phyloP scores from a whole-genome alignment of 2,888 invertebrate genomes.

The Dastarcus helophoroides region DNA sequence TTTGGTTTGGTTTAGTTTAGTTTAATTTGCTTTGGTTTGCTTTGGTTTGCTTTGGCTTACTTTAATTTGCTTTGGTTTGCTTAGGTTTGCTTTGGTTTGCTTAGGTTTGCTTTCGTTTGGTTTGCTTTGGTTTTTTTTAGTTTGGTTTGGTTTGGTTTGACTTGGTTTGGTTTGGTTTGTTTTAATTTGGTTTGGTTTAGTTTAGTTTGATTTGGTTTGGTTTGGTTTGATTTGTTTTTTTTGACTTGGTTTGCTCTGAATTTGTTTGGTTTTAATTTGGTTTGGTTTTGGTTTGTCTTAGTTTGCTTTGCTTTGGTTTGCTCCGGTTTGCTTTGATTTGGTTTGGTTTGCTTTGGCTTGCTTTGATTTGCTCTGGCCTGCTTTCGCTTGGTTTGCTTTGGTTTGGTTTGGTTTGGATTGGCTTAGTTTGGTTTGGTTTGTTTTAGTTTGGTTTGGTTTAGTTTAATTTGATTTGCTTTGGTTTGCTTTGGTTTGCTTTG shows the following conservation, averaged over 20 bases:
- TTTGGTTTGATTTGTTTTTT: background rate
- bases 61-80: background rate
- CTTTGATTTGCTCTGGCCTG: too few relatives aligned
- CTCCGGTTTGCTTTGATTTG: too few relatives aligned
- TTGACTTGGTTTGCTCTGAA: background rate
- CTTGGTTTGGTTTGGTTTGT: constrained; percentile 1
- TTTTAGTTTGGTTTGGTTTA: background rate
- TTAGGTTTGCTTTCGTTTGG: background rate
- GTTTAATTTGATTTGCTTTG: background rate
- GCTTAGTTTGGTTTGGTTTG: too few relatives aligned
- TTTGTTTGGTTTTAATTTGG: background rate
- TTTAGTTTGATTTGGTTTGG: background rate
- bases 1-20: constrained; percentile 1
- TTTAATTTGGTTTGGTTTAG: background rate
- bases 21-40: constrained; percentile 1
- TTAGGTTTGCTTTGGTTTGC: background rate
- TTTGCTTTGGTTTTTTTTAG: background rate
- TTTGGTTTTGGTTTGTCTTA: too few relatives aligned
- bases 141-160: constrained; percentile 1
- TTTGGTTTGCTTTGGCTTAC: background rate
- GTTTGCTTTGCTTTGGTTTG: too few relatives aligned
- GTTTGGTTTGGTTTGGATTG: too few relatives aligned
- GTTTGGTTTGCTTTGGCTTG: too few relatives aligned
- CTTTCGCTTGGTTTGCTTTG: too few relatives aligned
- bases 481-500: background rate